Evolutionary conservation across 2,113 vertebrate species (phyloP).

Genomic region (Nymphicus hollandicus): DNA sequence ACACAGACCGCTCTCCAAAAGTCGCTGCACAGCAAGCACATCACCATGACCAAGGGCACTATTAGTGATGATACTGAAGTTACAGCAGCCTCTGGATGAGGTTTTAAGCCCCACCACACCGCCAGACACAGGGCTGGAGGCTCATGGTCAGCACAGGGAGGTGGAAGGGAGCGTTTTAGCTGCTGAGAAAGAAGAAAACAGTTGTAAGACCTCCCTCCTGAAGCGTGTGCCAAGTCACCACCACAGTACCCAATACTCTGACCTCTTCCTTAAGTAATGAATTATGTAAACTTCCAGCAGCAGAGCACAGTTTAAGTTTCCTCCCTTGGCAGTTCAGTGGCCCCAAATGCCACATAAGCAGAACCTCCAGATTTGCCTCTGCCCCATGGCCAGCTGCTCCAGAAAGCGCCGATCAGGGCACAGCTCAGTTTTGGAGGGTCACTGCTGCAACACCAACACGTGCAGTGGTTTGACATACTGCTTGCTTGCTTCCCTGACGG

Average conservation of each 20-base stretch:
- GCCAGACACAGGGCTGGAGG: accelerated
- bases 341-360: not conserved
- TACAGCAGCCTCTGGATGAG: not conserved
- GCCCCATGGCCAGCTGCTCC: not conserved
- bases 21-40: not conserved
- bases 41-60: not conserved
- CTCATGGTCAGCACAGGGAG: not conserved
- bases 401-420: not conserved
- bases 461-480: not conserved
- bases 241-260: conserved; percentile 37
- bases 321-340: not conserved
- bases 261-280: conserved; percentile 23
- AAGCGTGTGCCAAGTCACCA: not conserved
- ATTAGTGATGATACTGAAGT: not conserved
- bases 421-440: not conserved
- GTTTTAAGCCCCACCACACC: not conserved
- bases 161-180: not conserved
- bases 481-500: not conserved
- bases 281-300: conserved; percentile 9
- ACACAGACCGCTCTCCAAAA: not conserved
- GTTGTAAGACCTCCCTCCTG: not conserved
- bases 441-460: not conserved
- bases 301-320: conserved; percentile 32
- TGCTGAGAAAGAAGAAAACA: not conserved
- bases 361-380: not conserved